These are phyloP conservation scores for Paedocypris sp. DNA, from an alignment of 2,113 vertebrate genomes.

Conservation along the genomic window DNA sequence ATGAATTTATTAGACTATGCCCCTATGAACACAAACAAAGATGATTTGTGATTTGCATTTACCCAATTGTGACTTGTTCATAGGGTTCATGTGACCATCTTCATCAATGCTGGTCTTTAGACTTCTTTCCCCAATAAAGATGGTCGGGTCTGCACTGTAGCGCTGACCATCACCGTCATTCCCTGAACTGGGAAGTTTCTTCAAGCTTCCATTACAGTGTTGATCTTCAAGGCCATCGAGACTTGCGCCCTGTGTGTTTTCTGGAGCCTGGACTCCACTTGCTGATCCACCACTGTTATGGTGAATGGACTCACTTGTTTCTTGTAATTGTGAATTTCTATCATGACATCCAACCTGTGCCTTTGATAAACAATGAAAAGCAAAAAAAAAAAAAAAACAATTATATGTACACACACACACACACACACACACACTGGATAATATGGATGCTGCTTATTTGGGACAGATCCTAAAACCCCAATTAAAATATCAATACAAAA, in stretches of 20 bases:
- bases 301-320: conserved; percentile 42
- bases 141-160: conserved; percentile 88
- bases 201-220: conserved; percentile 79
- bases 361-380: no score
- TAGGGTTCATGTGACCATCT: conserved; percentile 89
- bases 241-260: conserved; percentile 52
- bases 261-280: conserved; percentile 61
- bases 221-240: conserved; percentile 74
- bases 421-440: no score
- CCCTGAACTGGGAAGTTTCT: conserved; percentile 63
- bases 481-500: no score
- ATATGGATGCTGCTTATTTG: no score
- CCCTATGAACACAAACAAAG: neutral
- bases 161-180: conserved; percentile 82
- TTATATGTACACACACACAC: no score
- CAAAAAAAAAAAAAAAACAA: no score
- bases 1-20: no score
- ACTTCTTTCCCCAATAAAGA: conserved; percentile 72
- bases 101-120: conserved; percentile 71
- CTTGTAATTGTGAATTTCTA: conserved; percentile 59
- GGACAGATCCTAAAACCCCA: no score
- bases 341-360: conserved; percentile 86
- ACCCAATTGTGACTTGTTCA: conserved; percentile 88
- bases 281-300: conserved; percentile 45
- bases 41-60: conserved; percentile 20